A percentile compares a stretch with the other conserved stretches of the same genome.
Evolutionary conservation across 1,140 invertebrate species (phyloP).

Genomic region (Leptopilina clavipes): DNA sequence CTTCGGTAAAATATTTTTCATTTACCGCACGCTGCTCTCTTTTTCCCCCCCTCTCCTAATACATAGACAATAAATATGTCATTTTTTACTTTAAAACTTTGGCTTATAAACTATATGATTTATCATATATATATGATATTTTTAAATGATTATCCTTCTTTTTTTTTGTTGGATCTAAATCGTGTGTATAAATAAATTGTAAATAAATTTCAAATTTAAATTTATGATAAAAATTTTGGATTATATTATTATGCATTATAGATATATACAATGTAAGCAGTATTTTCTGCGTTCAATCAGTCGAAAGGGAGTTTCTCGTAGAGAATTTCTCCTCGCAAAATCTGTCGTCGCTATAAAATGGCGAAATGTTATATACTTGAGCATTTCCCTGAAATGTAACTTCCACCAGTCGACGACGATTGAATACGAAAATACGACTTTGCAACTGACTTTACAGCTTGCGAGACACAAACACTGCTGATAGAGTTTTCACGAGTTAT

Average conservation of each 20-base stretch:
- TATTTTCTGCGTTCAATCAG: not conserved
- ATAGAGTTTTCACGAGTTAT: conserved; percentile 3
- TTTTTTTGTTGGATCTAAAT: too few relatives aligned
- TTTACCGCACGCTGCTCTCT: not conserved
- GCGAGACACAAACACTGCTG: not conserved
- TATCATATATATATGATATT: too few relatives aligned
- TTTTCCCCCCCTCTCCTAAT: too few relatives aligned
- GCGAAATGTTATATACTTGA: not conserved
- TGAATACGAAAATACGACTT: conserved; percentile 16
- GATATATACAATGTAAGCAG: too few relatives aligned
- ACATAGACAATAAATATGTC: too few relatives aligned
- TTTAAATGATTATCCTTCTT: too few relatives aligned
- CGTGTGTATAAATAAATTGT: too few relatives aligned
- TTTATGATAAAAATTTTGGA: too few relatives aligned
- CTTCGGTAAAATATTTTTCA: conserved; percentile 20
- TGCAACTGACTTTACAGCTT: conserved; percentile 19
- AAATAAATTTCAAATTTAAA: too few relatives aligned
- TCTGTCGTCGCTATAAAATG: conserved; percentile 8
- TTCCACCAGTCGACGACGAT: conserved; percentile 5
- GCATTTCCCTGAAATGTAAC: conserved; percentile 10
- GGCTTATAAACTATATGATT: too few relatives aligned
- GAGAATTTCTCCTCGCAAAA: conserved; percentile 3
- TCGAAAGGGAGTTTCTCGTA: not conserved
- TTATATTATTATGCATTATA: too few relatives aligned
- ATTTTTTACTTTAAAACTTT: too few relatives aligned